These are phyloP conservation scores for Labrus mixtus DNA, from an alignment of 2,113 vertebrate genomes.

Conservation along the genomic window DNA sequence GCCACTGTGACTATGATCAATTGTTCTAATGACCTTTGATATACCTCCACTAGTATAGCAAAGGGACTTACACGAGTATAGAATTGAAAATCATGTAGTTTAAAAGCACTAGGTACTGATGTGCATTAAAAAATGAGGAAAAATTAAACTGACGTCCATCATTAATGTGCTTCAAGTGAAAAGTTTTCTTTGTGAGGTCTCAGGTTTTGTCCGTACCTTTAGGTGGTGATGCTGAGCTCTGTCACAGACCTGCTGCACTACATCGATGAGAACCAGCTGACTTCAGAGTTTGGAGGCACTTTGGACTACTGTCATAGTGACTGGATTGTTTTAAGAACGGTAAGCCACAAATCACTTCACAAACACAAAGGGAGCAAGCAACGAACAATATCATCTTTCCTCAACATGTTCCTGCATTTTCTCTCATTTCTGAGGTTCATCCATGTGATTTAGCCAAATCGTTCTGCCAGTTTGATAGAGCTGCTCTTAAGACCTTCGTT, in stretches of 20 bases:
- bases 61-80: not conserved
- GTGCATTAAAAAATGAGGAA: no score
- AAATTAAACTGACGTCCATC: no score
- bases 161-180: not conserved
- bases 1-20: not conserved
- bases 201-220: constrained; percentile 46
- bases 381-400: not conserved
- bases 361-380: not conserved
- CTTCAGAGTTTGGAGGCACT: constrained; percentile 95
- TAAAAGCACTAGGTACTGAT: not conserved
- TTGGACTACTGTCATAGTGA: constrained; percentile 96
- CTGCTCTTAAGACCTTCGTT: no score
- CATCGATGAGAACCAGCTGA: constrained; percentile 95
- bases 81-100: not conserved
- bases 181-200: constrained; percentile 25
- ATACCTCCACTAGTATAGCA: not conserved
- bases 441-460: not conserved
- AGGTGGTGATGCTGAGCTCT: constrained; percentile 99
- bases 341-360: constrained; percentile 69
- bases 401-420: not conserved
- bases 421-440: not conserved
- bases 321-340: constrained; percentile 96
- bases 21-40: not conserved
- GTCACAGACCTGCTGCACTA: constrained; percentile 94
- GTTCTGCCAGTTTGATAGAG: no score